Evolutionary conservation across 92 coral and sea anemone genomes (phyloP).

Genomic region (Parazoanthus swiftii): DNA sequence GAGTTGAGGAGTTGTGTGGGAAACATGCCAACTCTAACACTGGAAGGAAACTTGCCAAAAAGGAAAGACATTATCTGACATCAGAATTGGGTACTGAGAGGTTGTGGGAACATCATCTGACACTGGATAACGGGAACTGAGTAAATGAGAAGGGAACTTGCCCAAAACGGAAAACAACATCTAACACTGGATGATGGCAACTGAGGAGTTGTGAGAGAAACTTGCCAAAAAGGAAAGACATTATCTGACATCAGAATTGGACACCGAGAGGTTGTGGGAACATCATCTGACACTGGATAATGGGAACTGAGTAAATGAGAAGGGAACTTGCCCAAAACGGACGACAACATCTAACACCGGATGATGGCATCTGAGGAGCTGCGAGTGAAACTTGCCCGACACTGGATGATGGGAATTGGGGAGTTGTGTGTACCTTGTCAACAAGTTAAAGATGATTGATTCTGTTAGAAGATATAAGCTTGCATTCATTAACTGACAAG

Average conservation of each 20-base stretch:
- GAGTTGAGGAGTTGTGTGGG: not conserved
- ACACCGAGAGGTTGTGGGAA: no score
- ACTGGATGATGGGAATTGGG: not conserved
- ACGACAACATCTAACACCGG: conserved; percentile 41
- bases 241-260: no score
- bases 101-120: no score
- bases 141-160: no score
- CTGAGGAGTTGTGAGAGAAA: not conserved
- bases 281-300: no score
- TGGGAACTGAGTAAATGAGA: no score
- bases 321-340: conserved; percentile 29
- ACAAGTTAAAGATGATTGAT: not conserved
- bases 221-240: not conserved
- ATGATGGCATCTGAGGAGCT: conserved; percentile 29
- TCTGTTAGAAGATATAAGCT: not conserved
- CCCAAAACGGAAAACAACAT: conserved; percentile 41
- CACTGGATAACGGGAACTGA: no score
- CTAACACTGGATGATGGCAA: conserved; percentile 26
- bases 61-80: no score
- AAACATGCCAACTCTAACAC: no score
- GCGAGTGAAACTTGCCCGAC: no score
- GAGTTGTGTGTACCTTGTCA: not conserved
- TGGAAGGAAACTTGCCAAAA: not conserved
- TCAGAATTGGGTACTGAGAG: no score
- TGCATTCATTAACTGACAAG: no score